phyloP scores from a whole-genome alignment of 2,797 vertebrate species.

The Pangasius macronema region DNA sequence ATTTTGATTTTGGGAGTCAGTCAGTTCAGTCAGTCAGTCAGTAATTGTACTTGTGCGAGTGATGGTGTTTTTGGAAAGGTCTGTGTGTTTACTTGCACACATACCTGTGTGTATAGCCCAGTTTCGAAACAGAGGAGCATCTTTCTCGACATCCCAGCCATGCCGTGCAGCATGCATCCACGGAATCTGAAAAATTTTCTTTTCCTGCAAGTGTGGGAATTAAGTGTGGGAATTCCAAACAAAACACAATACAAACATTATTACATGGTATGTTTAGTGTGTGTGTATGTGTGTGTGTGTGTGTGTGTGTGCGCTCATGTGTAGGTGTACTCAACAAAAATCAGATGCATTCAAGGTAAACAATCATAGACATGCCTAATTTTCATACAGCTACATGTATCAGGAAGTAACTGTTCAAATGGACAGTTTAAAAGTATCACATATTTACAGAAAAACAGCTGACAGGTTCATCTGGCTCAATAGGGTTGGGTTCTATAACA shows the following conservation, averaged over 20 bases:
- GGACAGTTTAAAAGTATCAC: neutral
- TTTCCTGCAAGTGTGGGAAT: slow-evolving; percentile 79
- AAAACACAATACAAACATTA: slow-evolving; percentile 13
- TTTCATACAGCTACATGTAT: neutral
- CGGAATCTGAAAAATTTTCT: slow-evolving; percentile 97
- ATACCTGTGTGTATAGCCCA: slow-evolving; percentile 99
- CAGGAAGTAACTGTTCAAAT: neutral
- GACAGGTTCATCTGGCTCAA: neutral
- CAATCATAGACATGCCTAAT: neutral
- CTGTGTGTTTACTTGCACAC: neutral
- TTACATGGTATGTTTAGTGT: neutral
- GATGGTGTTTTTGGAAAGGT: neutral
- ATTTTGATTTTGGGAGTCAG: neutral
- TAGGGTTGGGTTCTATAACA: neutral
- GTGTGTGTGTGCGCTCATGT: too few relatives aligned
- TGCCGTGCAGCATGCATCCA: slow-evolving; percentile 99
- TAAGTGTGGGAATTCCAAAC: slow-evolving; percentile 56
- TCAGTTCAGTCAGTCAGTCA: neutral
- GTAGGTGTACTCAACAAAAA: neutral
- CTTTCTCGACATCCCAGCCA: slow-evolving; percentile 97
- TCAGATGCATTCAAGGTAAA: neutral
- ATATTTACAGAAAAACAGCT: neutral
- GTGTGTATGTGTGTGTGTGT: neutral
- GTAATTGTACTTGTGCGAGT: neutral
- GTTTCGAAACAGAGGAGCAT: slow-evolving; percentile 96